A percentile compares a stretch with the other conserved stretches of the same genome.
Evolutionary conservation across 1,140 invertebrate species (phyloP).

Genomic region (Temnothorax curvispinosus): DNA sequence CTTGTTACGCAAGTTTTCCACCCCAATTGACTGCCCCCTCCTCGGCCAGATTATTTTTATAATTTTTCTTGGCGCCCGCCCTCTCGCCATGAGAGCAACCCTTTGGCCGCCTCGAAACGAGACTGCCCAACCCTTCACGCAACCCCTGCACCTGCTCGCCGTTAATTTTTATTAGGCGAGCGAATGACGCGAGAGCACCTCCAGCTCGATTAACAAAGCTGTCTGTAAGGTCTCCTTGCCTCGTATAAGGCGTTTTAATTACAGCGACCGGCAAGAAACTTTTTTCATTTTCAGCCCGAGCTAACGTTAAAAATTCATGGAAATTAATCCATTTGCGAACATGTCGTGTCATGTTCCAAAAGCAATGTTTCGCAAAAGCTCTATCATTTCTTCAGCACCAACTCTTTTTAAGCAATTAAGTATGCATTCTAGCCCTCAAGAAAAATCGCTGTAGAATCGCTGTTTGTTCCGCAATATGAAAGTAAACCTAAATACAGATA

Average conservation of each 20-base stretch:
- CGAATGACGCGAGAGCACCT: constrained; percentile 77
- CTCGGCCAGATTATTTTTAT: constrained; percentile 79
- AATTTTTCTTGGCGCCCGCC: constrained; percentile 78
- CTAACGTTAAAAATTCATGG: constrained; percentile 72
- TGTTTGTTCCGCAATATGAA: neutral
- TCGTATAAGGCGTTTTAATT: constrained; percentile 77
- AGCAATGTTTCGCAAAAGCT: constrained; percentile 25
- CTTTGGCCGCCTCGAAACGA: constrained; percentile 75
- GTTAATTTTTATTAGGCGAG: constrained; percentile 78
- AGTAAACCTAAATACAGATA: neutral
- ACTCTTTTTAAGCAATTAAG: neutral
- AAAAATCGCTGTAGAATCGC: neutral
- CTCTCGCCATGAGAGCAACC: constrained; percentile 70
- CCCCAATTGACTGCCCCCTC: constrained; percentile 78
- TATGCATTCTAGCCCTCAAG: neutral
- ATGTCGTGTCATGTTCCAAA: constrained; percentile 50
- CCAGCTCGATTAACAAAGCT: constrained; percentile 76
- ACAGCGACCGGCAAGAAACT: constrained; percentile 69
- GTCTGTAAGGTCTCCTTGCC: constrained; percentile 74
- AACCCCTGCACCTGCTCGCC: constrained; percentile 73
- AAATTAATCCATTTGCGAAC: constrained; percentile 74
- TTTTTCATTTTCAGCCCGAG: constrained; percentile 72
- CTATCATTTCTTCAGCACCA: neutral
- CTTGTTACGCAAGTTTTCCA: constrained; percentile 80
- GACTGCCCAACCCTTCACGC: constrained; percentile 65